Evolutionary conservation across 2,797 vertebrate genomes (phyloP).

Genomic region (Fratercula arctica): DNA sequence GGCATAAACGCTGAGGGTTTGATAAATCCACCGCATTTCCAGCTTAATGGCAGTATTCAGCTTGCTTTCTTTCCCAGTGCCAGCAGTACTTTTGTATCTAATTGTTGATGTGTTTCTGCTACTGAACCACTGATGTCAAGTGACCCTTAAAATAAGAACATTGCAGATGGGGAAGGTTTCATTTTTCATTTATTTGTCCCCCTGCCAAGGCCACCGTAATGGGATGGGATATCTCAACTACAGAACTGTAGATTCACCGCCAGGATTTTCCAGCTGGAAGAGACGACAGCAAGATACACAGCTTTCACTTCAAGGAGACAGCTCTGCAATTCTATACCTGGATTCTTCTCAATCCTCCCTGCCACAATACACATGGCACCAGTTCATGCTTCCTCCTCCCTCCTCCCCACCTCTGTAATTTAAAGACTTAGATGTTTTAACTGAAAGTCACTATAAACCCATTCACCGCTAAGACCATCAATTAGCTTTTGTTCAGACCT

Average conservation of each 20-base stretch:
- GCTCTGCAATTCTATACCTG: neutral
- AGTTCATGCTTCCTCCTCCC: neutral
- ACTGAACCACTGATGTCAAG: neutral
- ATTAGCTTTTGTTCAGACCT: neutral
- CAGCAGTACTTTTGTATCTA: neutral
- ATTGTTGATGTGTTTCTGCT: neutral
- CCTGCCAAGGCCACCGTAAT: neutral
- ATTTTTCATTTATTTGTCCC: neutral
- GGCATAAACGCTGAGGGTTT: neutral
- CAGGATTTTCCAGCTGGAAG: neutral
- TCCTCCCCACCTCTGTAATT: neutral
- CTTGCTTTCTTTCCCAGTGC: neutral
- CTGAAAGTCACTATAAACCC: neutral
- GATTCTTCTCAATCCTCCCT: neutral
- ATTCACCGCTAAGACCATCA: neutral
- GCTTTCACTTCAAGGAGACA: neutral
- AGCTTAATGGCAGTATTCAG: neutral
- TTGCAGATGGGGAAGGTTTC: neutral
- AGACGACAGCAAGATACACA: neutral
- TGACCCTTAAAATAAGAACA: neutral
- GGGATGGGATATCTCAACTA: neutral
- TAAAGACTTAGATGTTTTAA: neutral
- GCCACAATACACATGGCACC: fast-evolving
- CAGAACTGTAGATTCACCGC: neutral
- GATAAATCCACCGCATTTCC: neutral